Base-by-base conservation (phyloP, 2,888 invertebrate genomes). In the Lithophane leautieri region DNA sequence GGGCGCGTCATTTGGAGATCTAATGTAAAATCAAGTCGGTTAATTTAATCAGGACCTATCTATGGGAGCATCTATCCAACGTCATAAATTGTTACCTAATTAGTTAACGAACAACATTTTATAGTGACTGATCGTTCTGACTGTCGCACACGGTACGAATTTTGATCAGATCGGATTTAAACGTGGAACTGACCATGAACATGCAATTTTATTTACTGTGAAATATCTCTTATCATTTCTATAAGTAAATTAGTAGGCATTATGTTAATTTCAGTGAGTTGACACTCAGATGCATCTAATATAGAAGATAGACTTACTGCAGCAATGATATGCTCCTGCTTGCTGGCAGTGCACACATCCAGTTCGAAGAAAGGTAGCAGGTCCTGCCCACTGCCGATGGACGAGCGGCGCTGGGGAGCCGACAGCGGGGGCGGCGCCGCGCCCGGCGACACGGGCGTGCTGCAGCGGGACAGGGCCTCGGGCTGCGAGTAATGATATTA, bases 311-410 rank as follows among this genome's bases (percentile, higher is more conserved):
- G 28, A 90, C 97, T 95, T 88, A 98, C 98, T 92, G 98, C 98
- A 14, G 98, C 98, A 61, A 98, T 98, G 60, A 98, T 97, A 91
- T 98, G 98, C 89, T 98, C 98, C 93, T 98, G 98, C 89, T 98
- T 98, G 88, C 98, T 98, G 22, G 98, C 98, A 6, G 98, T 98
- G 91, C 98, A 98, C 60, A 98, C 98, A 93, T 98, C 98, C 22
- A 98, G 96, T 93, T 98, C 98, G 79, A 98, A 97, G 94, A 98
- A 98, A 0, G 98, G 98, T 87, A 98, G 94, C 77, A 97, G 92
- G 89, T 98, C 98, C 79, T 94, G 94, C 34, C 93, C 94, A 78
- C 92, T 93, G 77, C 89, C 90, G 28, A 91, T 82, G 11, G 95
- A 93, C 11, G 94, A 85, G 84, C 94, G 94, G 60, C 97, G 96